Evolutionary conservation across 2,888 invertebrate genomes (phyloP).

Genomic region (Microplitis manilae): DNA sequence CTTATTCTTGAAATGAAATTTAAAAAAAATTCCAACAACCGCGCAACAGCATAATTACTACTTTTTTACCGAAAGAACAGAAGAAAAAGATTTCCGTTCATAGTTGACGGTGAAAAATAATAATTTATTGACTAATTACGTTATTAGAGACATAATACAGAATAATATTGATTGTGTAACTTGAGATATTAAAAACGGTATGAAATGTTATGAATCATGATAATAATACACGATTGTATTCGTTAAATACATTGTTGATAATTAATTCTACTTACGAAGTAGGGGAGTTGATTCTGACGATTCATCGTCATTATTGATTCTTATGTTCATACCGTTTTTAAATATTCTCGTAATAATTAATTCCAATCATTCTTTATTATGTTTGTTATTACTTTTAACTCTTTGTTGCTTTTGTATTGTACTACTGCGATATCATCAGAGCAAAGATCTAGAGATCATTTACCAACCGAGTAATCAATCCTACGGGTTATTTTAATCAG

Average conservation of each 20-base stretch:
- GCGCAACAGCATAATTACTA: too few relatives aligned
- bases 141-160: neutral
- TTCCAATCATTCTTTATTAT: neutral
- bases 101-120: neutral
- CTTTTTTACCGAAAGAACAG: too few relatives aligned
- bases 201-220: neutral
- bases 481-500: too few relatives aligned
- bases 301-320: neutral
- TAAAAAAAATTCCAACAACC: too few relatives aligned
- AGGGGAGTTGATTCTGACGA: neutral
- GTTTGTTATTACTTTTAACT: neutral
- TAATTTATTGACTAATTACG: neutral
- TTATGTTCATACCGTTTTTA: neutral
- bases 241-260: neutral
- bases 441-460: too few relatives aligned
- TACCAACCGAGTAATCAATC: too few relatives aligned
- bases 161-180: neutral
- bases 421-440: too few relatives aligned
- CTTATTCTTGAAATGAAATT: neutral
- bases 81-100: too few relatives aligned
- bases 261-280: constrained; percentile 16
- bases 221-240: neutral
- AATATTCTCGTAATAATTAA: neutral
- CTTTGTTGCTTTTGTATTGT: neutral
- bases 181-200: neutral